A percentile compares a stretch with the other conserved stretches of the same genome.
These are phyloP conservation scores for Pristionchus japonicus DNA, from an alignment of 2,888 invertebrate genomes.

Conservation along the genomic window DNA sequence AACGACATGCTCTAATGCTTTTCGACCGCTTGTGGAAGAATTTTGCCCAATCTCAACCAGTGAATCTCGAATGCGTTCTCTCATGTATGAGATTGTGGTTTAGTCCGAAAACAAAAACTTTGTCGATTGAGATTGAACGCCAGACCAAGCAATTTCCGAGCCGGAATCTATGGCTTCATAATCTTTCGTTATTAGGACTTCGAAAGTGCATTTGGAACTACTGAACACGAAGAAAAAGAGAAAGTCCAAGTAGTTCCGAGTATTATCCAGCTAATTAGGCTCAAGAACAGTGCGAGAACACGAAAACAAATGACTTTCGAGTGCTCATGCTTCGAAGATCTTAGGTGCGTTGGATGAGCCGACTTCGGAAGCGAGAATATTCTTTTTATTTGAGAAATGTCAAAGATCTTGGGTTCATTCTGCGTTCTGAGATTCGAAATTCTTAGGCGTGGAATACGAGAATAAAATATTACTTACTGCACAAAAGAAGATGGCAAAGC, in stretches of 20 bases:
- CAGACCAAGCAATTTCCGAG: not conserved
- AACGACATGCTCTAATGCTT: too few species aligned
- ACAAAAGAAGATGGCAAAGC: conserved; percentile 64
- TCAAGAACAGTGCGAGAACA: not conserved
- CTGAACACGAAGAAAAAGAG: not conserved
- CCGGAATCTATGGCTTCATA: not conserved
- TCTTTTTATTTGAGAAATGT: not conserved
- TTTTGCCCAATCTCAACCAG: not conserved
- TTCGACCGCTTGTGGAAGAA: too few species aligned
- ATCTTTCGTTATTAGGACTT: not conserved
- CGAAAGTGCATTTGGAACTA: not conserved
- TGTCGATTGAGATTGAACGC: not conserved
- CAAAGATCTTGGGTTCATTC: not conserved
- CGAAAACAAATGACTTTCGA: not conserved
- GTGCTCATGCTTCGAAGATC: not conserved
- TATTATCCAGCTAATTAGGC: not conserved
- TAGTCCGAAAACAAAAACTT: not conserved
- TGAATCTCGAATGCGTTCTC: not conserved
- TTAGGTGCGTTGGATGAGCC: not conserved
- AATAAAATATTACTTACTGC: conserved; percentile 50
- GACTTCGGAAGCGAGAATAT: not conserved
- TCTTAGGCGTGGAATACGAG: not conserved
- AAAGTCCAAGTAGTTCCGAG: not conserved
- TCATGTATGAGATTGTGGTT: not conserved
- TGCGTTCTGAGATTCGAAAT: not conserved